These are phyloP conservation scores for Heterotis niloticus DNA, from an alignment of 2,113 vertebrate genomes.

Conservation along the genomic window DNA sequence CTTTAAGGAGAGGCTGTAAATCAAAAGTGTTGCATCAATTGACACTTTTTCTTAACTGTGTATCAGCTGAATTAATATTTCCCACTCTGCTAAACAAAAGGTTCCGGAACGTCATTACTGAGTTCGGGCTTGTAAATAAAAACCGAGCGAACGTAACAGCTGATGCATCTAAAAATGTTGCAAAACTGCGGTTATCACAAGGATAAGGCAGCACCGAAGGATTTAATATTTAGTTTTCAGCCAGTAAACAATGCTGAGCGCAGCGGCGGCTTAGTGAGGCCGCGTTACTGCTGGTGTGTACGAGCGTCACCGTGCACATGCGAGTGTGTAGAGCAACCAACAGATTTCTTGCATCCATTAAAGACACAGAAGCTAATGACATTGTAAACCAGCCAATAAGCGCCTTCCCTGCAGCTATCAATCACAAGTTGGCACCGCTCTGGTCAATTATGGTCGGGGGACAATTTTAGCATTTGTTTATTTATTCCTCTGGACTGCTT, in stretches of 20 bases:
- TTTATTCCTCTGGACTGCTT: slow-evolving; percentile 31
- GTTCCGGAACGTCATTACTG: no score
- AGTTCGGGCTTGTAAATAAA: no score
- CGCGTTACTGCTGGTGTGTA: slow-evolving; percentile 24
- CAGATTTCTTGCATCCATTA: slow-evolving; percentile 52
- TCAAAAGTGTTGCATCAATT: no score
- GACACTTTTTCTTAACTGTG: no score
- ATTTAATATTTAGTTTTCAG: no score
- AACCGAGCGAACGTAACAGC: no score
- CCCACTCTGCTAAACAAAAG: no score
- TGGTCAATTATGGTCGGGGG: slow-evolving; percentile 39
- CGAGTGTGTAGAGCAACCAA: slow-evolving; percentile 47
- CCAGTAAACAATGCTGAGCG: slow-evolving; percentile 32
- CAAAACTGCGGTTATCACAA: no score
- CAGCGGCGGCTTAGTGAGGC: slow-evolving; percentile 37
- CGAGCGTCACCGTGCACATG: slow-evolving; percentile 28
- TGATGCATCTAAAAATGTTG: no score
- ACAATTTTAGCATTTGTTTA: slow-evolving; percentile 37
- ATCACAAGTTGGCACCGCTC: slow-evolving; percentile 46
- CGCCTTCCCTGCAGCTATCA: slow-evolving; percentile 47
- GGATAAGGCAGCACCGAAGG: no score
- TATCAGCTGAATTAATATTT: no score
- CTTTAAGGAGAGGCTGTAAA: no score
- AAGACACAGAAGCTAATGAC: slow-evolving; percentile 43
- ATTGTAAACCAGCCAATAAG: slow-evolving; percentile 49